Percentiles rank a stretch among this genome's conserved stretches.
Evolutionary conservation across 2,888 invertebrate genomes (phyloP).

Genomic region (Rhimphoctona megacephalus): DNA sequence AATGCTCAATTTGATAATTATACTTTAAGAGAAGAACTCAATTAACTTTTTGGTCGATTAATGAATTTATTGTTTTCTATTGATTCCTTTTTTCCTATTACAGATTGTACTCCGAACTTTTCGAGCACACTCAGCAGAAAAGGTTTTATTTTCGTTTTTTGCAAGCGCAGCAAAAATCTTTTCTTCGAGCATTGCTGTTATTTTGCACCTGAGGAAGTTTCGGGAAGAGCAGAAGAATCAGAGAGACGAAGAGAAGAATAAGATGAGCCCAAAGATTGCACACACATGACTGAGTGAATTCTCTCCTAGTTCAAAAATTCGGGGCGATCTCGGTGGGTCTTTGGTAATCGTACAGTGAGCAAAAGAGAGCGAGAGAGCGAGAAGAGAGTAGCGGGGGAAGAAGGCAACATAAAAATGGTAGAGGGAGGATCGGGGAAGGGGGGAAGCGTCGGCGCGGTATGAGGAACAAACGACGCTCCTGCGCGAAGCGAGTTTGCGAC

Average conservation of each 20-base stretch:
- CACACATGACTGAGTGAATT: conserved; percentile 6
- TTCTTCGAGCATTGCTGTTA: not conserved
- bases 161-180: not conserved
- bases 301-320: conserved; percentile 13
- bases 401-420: not conserved
- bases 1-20: not conserved
- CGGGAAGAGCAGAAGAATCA: not conserved
- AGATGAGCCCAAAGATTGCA: conserved; percentile 6
- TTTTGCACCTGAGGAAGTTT: conserved; percentile 9
- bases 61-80: not conserved
- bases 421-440: not conserved
- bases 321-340: conserved; percentile 10
- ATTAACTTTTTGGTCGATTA: not conserved
- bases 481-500: conserved; percentile 72
- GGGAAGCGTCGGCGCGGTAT: conserved; percentile 44
- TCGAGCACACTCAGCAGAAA: not conserved
- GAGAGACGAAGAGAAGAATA: not conserved
- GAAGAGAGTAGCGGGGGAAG: not conserved
- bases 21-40: not conserved
- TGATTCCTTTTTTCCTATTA: not conserved
- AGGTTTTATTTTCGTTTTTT: not conserved
- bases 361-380: not conserved
- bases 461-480: conserved; percentile 65
- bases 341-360: not conserved
- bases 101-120: not conserved